Percentiles rank a stretch among this genome's conserved stretches.
These are phyloP conservation scores for Dasysyrphus tricinctus DNA, from an alignment of 2,888 invertebrate species.

Conservation along the genomic window DNA sequence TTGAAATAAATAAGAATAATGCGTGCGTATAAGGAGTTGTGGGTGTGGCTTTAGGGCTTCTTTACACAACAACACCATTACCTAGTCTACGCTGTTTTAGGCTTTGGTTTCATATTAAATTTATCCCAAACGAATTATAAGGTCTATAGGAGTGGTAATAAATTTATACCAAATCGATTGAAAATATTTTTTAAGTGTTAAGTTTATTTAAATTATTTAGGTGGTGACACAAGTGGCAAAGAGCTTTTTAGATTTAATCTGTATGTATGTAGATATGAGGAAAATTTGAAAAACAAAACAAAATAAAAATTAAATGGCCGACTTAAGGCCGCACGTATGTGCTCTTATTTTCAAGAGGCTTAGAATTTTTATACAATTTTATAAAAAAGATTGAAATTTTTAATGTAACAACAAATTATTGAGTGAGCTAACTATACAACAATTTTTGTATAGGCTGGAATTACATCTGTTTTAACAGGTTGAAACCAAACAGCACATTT, in stretches of 20 bases:
- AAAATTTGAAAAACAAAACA: neutral
- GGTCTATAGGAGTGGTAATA: constrained; percentile 13
- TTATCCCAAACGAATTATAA: constrained; percentile 54
- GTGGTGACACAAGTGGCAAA: neutral
- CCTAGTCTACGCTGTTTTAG: neutral
- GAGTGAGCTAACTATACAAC: too few species aligned
- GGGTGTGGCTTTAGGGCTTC: neutral
- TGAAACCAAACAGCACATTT: too few species aligned
- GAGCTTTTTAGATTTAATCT: neutral
- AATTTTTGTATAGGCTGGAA: too few species aligned
- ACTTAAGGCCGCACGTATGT: too few species aligned
- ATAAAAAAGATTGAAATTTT: too few species aligned
- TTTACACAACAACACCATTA: neutral
- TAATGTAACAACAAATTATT: too few species aligned
- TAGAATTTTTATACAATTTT: too few species aligned
- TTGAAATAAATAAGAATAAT: constrained; percentile 48
- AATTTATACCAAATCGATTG: constrained; percentile 46
- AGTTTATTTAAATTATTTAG: neutral
- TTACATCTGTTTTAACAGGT: too few species aligned
- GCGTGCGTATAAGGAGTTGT: neutral
- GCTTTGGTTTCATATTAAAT: constrained; percentile 40
- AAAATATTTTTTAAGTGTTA: constrained; percentile 21
- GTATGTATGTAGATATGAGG: neutral
- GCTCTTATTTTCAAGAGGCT: too few species aligned
- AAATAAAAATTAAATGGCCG: too few species aligned